Conservation (phyloP, 2,888 invertebrate genomes). For the Crioceris asparagi region DNA sequence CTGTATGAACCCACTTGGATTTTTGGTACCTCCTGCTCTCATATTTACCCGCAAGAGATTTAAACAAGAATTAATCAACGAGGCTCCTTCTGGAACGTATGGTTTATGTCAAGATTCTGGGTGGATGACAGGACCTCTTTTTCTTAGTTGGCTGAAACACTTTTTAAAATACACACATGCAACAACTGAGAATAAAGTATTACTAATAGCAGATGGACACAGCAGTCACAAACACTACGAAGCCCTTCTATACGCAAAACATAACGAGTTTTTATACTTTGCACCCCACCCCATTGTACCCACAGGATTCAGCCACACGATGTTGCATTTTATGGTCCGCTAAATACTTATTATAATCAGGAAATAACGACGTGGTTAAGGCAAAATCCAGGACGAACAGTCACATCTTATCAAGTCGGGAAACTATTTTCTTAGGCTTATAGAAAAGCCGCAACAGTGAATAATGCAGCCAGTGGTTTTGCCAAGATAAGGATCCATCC, state of each 20-base stretch:
- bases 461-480: too few species aligned
- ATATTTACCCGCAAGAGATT: neutral
- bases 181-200: neutral
- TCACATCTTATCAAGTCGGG: neutral
- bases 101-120: neutral
- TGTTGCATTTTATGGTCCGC: neutral
- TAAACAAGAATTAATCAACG: neutral
- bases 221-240: neutral
- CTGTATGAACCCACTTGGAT: neutral
- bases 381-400: neutral
- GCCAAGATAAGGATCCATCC: too few species aligned
- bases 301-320: neutral
- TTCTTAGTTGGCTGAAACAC: neutral
- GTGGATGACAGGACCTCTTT: neutral
- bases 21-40: neutral
- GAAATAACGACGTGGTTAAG: conserved; percentile 1
- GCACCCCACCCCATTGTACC: neutral
- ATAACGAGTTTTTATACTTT: neutral
- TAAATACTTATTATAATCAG: neutral
- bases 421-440: neutral
- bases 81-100: neutral
- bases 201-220: neutral
- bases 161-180: neutral
- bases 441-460: too few species aligned
- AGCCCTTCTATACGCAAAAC: neutral